Evolutionary conservation across 2,888 invertebrate genomes (phyloP).

Genomic region (Pollenia amentaria): DNA sequence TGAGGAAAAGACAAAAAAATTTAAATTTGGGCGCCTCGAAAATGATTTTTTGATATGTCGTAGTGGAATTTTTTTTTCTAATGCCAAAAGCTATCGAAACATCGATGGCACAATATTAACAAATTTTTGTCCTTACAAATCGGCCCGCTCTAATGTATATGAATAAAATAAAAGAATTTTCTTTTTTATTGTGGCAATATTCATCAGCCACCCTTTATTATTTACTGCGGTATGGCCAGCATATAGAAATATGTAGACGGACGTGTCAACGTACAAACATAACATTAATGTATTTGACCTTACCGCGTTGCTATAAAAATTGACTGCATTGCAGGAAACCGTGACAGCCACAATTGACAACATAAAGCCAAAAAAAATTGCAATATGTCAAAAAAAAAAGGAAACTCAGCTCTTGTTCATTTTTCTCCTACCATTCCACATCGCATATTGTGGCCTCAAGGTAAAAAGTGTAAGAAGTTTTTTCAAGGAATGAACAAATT

Average conservation of each 20-base stretch:
- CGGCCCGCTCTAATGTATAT: too few species aligned
- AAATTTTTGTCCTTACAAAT: too few species aligned
- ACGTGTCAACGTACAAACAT: background rate
- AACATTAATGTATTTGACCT: constrained; percentile 68
- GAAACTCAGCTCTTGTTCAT: constrained; percentile 48
- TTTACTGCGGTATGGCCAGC: background rate
- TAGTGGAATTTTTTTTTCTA: too few species aligned
- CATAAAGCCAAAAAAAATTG: constrained; percentile 60
- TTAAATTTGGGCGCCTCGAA: too few species aligned
- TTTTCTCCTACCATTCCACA: constrained; percentile 22
- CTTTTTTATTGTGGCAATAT: too few species aligned
- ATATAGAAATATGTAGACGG: background rate
- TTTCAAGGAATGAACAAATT: constrained; percentile 4
- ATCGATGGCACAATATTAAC: too few species aligned
- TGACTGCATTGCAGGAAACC: constrained; percentile 69
- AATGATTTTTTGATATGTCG: too few species aligned
- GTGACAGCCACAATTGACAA: constrained; percentile 70
- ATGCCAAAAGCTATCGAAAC: too few species aligned
- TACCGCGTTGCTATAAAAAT: constrained; percentile 59
- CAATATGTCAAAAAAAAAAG: constrained; percentile 1
- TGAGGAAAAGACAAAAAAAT: too few species aligned
- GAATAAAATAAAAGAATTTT: too few species aligned
- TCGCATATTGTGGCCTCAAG: constrained; percentile 43
- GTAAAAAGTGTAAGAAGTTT: constrained; percentile 45
- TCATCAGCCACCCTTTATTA: too few species aligned